Base-by-base conservation (phyloP, 2,113 vertebrate genomes). In the Semicossyphus pulcher region DNA sequence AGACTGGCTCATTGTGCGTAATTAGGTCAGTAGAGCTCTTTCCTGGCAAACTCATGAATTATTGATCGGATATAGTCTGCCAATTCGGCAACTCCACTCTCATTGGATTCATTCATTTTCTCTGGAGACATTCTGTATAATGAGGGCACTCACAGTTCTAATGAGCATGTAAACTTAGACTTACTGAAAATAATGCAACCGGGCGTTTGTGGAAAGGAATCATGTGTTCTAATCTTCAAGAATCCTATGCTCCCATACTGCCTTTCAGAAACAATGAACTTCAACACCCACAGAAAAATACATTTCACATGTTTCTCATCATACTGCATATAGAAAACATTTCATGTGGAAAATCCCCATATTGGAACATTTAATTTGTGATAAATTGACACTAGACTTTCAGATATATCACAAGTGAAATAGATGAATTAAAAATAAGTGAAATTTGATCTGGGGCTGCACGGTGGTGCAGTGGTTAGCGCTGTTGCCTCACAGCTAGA, bases 1-100 rank as follows among this genome's bases (percentile, higher is more conserved):
- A 68, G 45, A 60, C 45, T 12, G 23, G 21, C 31, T 42, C 34
- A 11, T 26, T 44, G 44, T 29, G 68, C 18, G 44, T 83, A 89
- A 89, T 88, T 84, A 85, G 88, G 89, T 90, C 88, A 85, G 71
- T 67, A 45, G 78, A 68, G 64, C 75, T 80, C 59, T 81, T 76
- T 70, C 23, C 75, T 60, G 68, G 61, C 47, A 87, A 74, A 75
- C 59, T 64, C 66, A 64, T 90, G 70, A 87, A 89, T 92, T 80
- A 88, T 88, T 87, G 77, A 90, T 83, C 41, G 10, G 42, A 21
- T 31, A 25, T 10, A 56, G 78, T 80, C 84, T 81, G 86, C 69
- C 71, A 83, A 28, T 80, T 58, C 45, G 66, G 51, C 49, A 76
- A 53, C 45, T 72, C 41, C 34, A 7, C 74, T 72, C 78, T 68